A percentile compares a stretch with the other conserved stretches of the same genome.
phyloP scores from a whole-genome alignment of 2,113 vertebrate genomes.

The Heptranchias perlo region DNA sequence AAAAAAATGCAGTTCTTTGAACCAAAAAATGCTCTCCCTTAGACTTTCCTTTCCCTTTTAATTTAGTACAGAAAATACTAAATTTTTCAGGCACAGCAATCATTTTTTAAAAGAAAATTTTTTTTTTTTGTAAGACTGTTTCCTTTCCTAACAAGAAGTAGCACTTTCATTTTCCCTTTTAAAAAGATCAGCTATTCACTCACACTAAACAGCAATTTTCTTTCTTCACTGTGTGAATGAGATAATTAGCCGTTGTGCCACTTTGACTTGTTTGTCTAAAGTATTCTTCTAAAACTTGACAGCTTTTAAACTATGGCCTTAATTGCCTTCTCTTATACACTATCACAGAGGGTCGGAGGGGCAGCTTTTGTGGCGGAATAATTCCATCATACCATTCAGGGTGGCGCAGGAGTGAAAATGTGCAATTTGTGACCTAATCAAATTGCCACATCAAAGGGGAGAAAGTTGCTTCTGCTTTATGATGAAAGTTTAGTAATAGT shows the following conservation, averaged over 20 bases:
- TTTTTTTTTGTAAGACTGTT: not conserved
- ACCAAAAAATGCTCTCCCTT: not conserved
- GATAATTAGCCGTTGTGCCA: not conserved
- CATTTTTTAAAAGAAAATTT: not conserved
- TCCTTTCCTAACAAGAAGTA: not conserved
- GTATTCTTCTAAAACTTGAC: not conserved
- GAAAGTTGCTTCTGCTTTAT: not conserved
- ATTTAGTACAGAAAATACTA: not conserved
- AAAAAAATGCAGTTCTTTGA: not conserved
- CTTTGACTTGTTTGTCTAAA: not conserved
- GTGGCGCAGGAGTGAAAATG: conserved; percentile 8
- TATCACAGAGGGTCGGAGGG: not conserved
- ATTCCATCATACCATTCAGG: not conserved
- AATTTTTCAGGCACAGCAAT: not conserved
- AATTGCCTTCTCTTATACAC: not conserved
- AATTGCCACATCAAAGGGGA: not conserved
- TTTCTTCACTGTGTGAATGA: not conserved
- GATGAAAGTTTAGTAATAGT: not conserved
- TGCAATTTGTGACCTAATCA: not conserved
- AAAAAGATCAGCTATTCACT: not conserved
- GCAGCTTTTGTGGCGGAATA: not conserved
- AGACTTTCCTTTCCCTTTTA: not conserved
- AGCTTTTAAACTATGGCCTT: not conserved
- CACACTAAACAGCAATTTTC: not conserved
- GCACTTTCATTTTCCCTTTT: not conserved